Evolutionary conservation across 2,888 invertebrate genomes (phyloP), one percentile per base, ranked within the genome.

Genomic region (Coelogynopora nodosa): DNA sequence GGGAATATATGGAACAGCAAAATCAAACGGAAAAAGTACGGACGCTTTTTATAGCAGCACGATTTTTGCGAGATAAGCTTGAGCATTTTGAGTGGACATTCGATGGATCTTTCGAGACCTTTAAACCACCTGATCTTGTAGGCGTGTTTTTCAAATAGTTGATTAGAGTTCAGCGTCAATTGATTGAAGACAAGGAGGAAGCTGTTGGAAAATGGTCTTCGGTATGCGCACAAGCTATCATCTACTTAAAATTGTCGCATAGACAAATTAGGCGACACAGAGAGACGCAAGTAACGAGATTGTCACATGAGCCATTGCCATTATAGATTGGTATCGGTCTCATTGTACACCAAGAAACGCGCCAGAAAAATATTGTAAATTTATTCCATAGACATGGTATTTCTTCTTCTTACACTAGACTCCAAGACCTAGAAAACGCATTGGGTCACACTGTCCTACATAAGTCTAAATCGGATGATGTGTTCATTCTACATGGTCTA

Each of bases 181-280:
- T 74, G 74, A 74, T 74, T n/a, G 74, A 74, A 74, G 74, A 74
- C 74, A 74, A 74, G 74, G 27, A 74, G 27, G 74, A 74, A 74
- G 74, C 74, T 74, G 74, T 13, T 74, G 23, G 74, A 74, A 74
- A 74, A 74, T 26, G 74, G 74, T 74, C 23, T 74, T 74, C 74
- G 23, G 74, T 74, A 74, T 74, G 74, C 74, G 74, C 74, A 74
- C 5, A 74, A 74, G 74, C 27, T 74, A 26, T 74, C 74, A 74
- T 23, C 74, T 74, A 74, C 74, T 74, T 2, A 74, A 74, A 74
- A 74, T 74, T 74, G 23, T 5, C 74, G 27, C 5, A 74, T 2
- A 74, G 74, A 74, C 74, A 74, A 74, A 74, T 74, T 74, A 74
- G 23, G 74, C 74, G 74, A 74, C 74, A 74, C 74, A 74, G 23